A percentile compares a stretch with the other conserved stretches of the same genome.
Conservation (phyloP, 1,140 invertebrate genomes). For the Macrobrachium rosenbergii region DNA sequence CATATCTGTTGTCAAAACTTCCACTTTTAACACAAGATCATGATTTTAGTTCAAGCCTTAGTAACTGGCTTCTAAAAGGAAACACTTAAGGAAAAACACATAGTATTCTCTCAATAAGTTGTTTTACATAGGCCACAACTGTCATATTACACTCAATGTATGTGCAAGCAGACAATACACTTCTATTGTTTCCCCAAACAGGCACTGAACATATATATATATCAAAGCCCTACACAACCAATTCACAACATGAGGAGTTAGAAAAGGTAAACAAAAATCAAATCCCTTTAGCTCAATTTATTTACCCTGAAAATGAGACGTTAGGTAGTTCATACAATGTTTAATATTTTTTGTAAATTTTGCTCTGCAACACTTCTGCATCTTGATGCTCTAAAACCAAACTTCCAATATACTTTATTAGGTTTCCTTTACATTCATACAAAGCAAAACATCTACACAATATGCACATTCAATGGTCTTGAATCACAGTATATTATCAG, state of each 20-base stretch:
- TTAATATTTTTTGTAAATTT: too few species aligned
- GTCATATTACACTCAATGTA: slow-evolving; percentile 29
- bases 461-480: slow-evolving; percentile 59
- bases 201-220: slow-evolving; percentile 60
- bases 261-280: slow-evolving; percentile 15
- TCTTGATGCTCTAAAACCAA: not conserved
- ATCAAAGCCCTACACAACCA: slow-evolving; percentile 61
- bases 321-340: too few species aligned
- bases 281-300: not conserved
- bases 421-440: slow-evolving; percentile 38
- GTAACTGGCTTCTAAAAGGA: slow-evolving; percentile 21
- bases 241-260: slow-evolving; percentile 44
- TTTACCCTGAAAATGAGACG: too few species aligned
- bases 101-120: not conserved
- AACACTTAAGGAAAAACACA: slow-evolving; percentile 35
- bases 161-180: slow-evolving; percentile 62
- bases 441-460: slow-evolving; percentile 53
- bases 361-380: slow-evolving; percentile 3
- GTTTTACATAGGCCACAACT: slow-evolving; percentile 11
- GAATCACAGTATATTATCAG: slow-evolving; percentile 61
- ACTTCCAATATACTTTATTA: not conserved
- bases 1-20: slow-evolving; percentile 2
- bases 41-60: slow-evolving; percentile 3
- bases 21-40: slow-evolving; percentile 28
- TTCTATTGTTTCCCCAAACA: slow-evolving; percentile 60